A percentile compares a stretch with the other conserved stretches of the same genome.
These are phyloP conservation scores for Aeoliscus strigatus DNA, from an alignment of 2,797 vertebrate species.

Conservation along the genomic window DNA sequence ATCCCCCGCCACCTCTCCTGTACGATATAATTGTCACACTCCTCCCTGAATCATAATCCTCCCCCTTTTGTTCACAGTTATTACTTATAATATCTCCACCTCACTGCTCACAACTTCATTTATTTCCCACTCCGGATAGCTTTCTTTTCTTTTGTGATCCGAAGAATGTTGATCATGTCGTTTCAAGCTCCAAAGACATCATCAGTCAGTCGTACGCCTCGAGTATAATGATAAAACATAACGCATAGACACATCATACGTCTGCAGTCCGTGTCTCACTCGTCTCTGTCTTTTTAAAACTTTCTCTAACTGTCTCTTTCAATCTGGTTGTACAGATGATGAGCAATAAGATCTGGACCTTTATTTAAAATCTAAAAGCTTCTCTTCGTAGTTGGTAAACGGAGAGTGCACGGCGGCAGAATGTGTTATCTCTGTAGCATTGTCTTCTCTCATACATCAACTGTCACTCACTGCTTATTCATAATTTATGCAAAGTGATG, in stretches of 20 bases:
- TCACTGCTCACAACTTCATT: conserved; percentile 16
- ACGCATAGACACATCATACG: too few species aligned
- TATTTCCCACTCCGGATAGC: conserved; percentile 18
- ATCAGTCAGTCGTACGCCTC: too few species aligned
- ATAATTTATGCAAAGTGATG: conserved; percentile 57
- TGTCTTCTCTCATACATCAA: conserved; percentile 37
- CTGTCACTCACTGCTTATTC: conserved; percentile 46
- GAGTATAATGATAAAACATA: too few species aligned
- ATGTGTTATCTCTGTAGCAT: conserved; percentile 9
- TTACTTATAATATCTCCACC: conserved; percentile 33
- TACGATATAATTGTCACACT: conserved; percentile 27
- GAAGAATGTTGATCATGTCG: too few species aligned
- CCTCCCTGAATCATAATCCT: conserved; percentile 38
- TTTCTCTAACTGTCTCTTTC: too few species aligned
- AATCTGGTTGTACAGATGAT: conserved; percentile 25
- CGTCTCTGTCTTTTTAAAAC: too few species aligned
- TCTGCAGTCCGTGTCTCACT: too few species aligned
- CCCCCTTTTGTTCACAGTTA: conserved; percentile 16
- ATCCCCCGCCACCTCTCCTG: conserved; percentile 15
- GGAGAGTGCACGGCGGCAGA: conserved; percentile 6
- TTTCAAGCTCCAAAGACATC: too few species aligned
- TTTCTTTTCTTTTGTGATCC: conserved; percentile 16
- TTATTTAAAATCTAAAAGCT: conserved; percentile 18
- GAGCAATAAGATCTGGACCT: conserved; percentile 24
- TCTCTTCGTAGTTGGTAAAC: conserved; percentile 28